Percentiles rank a stretch among this genome's conserved stretches.
Conservation (phyloP, 2,888 invertebrate species). For the Scaptodrosophila latifasciaeformis region DNA sequence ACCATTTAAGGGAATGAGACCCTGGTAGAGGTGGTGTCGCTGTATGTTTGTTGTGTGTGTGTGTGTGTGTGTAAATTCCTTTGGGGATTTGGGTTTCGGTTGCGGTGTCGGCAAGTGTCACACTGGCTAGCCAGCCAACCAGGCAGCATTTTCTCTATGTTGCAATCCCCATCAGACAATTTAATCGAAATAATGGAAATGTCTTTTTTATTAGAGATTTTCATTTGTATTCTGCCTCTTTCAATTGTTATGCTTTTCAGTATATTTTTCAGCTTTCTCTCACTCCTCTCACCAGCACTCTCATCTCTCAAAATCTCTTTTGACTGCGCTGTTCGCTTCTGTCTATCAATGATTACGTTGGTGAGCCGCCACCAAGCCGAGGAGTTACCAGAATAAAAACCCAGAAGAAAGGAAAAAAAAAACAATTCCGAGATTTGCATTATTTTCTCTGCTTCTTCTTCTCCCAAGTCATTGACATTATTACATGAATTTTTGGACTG, state of each 20-base stretch:
- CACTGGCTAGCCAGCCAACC: not conserved
- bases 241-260: constrained; percentile 56
- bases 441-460: constrained; percentile 8
- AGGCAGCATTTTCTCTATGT: no score
- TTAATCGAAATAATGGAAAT: constrained; percentile 70
- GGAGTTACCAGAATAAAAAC: constrained; percentile 10
- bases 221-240: constrained; percentile 54
- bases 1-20: no score
- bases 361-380: not conserved
- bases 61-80: no score
- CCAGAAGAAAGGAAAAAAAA: constrained; percentile 6
- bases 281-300: no score
- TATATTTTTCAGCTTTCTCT: constrained; percentile 5
- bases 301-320: no score
- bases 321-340: not conserved
- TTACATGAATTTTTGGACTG: not conserved
- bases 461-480: not conserved
- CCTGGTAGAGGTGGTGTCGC: no score
- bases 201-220: constrained; percentile 63
- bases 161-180: constrained; percentile 34
- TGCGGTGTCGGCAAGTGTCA: constrained; percentile 2
- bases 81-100: no score
- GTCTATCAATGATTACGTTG: not conserved
- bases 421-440: constrained; percentile 33
- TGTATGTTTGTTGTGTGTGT: no score